phyloP scores from a whole-genome alignment of 2,113 vertebrate genomes.

The Passer montanus region DNA sequence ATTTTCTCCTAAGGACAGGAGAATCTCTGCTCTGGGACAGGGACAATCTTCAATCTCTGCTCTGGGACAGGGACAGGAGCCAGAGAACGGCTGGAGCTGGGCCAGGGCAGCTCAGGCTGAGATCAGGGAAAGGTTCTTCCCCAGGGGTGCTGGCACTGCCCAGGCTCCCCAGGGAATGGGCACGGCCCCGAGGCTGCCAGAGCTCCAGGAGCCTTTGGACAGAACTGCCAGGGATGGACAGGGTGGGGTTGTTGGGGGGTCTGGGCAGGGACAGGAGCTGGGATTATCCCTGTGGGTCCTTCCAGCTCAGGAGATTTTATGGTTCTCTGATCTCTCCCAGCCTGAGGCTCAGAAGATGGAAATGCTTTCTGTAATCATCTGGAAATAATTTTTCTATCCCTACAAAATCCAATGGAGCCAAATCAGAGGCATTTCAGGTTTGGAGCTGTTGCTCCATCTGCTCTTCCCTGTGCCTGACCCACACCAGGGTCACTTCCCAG shows the following conservation, averaged over 20 bases:
- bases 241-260: background rate
- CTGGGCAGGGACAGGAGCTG: background rate
- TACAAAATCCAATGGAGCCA: background rate
- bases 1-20: background rate
- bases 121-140: background rate
- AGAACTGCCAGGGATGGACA: background rate
- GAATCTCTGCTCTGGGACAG: background rate
- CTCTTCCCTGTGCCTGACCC: background rate
- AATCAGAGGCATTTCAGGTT: background rate
- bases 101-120: background rate
- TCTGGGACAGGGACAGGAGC: background rate
- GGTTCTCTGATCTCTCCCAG: no score
- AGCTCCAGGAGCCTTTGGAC: background rate
- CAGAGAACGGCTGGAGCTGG: background rate
- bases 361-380: background rate
- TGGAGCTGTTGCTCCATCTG: background rate
- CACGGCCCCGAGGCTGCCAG: background rate
- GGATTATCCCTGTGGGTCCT: fast-evolving
- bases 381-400: background rate
- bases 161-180: background rate
- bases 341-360: no score
- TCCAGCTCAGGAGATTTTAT: background rate
- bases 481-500: background rate
- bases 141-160: background rate
- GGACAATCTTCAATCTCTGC: background rate